Conservation (phyloP, 2,797 vertebrate genomes). For the Premnoplex brunnescens region DNA sequence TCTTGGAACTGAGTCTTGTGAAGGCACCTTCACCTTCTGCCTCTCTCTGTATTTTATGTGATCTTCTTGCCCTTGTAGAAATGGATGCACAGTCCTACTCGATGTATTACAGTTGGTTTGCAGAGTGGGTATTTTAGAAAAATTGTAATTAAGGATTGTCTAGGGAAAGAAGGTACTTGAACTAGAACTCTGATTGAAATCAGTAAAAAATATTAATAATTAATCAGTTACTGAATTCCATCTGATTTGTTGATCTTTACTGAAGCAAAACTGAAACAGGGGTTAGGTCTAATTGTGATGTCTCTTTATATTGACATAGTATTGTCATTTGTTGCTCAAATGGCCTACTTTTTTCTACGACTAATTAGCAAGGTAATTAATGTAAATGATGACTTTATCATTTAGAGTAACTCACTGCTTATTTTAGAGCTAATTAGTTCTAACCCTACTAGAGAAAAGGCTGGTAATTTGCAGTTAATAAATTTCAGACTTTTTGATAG, state of each 20-base stretch:
- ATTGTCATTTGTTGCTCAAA: conserved; percentile 53
- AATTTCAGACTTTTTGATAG: conserved; percentile 8
- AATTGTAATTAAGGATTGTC: background rate
- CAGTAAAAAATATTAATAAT: background rate
- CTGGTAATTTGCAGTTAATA: conserved; percentile 45
- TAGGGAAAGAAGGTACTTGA: background rate
- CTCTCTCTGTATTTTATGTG: background rate
- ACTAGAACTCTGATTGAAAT: background rate
- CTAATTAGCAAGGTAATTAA: conserved; percentile 62
- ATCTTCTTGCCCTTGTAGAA: background rate
- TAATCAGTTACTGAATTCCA: background rate
- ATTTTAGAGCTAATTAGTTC: conserved; percentile 47
- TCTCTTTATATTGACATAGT: conserved; percentile 6
- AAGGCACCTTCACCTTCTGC: background rate
- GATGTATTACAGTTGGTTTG: background rate
- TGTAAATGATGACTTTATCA: conserved; percentile 59
- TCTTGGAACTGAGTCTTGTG: background rate
- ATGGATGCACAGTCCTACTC: background rate
- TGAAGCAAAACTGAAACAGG: background rate
- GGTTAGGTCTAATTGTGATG: background rate
- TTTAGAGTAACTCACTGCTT: conserved; percentile 43
- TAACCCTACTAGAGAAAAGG: conserved; percentile 28
- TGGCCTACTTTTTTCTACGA: conserved; percentile 29
- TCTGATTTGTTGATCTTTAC: background rate
- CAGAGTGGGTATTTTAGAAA: background rate